Evolutionary conservation across 2,113 vertebrate genomes (phyloP).

Genomic region (Malurus melanocephalus): DNA sequence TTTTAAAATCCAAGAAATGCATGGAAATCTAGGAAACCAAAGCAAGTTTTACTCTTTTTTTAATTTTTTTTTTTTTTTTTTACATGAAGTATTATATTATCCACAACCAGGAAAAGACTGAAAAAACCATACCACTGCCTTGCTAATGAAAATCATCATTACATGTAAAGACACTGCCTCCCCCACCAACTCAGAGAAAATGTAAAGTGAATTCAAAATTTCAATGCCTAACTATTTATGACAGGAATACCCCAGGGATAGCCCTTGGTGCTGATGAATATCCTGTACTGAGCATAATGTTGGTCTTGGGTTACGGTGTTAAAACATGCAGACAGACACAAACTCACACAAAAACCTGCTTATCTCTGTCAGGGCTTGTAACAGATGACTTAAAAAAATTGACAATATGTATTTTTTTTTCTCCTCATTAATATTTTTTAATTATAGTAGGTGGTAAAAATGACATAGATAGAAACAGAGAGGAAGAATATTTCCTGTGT

Average conservation of each 20-base stretch:
- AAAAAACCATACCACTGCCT: background rate
- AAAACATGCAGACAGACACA: background rate
- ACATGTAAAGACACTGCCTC: background rate
- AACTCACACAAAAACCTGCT: fast-evolving
- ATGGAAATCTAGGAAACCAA: background rate
- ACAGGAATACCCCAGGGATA: background rate
- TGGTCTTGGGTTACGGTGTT: background rate
- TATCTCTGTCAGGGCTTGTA: background rate
- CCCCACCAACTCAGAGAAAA: background rate
- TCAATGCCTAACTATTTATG: background rate
- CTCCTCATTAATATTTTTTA: background rate
- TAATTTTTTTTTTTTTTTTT: background rate
- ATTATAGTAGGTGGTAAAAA: background rate
- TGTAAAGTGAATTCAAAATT: background rate
- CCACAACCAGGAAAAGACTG: background rate
- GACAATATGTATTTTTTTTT: background rate
- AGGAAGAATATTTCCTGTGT: background rate
- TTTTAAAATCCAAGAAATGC: background rate
- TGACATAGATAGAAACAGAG: background rate
- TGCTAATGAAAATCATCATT: background rate
- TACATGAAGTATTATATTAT: fast-evolving
- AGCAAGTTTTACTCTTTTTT: fast-evolving
- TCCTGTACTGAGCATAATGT: background rate
- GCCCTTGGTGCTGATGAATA: background rate
- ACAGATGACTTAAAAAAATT: background rate